Evolutionary conservation across 1,140 invertebrate species (phyloP), one percentile per base, ranked within the genome.

Genomic region (Acromyrmex echinatior): DNA sequence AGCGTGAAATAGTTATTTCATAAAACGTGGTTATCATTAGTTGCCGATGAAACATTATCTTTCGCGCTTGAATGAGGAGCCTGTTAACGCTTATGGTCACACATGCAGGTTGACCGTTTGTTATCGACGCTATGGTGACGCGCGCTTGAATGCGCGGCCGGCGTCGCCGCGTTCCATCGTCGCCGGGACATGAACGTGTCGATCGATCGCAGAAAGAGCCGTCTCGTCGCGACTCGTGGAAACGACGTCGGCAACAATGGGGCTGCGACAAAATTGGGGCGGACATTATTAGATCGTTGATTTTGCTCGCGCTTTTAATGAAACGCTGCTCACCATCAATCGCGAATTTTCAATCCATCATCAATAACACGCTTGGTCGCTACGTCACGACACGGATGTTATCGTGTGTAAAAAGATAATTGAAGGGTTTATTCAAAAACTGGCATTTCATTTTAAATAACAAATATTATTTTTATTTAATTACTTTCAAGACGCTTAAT

Each of bases 171-270:
- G 60, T 60, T 58, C 39, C 80, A 74, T 74, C 68, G 80, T 74
- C 56, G 35, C 58, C 65, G 53, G 70, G 21, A 45, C 39, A 84
- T 49, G 80, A 84, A 31, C 7, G 28, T 39, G 49, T 28, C 80
- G 80, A 84, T 84, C 80, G 80, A 84, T 84, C 80, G 80, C n/a
- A 84, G 70, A 74, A 74, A 74, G 80, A 84, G 80, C 80, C 70
- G 80, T 82, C 80, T 73, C 79, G 80, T 62, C 80, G 70, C 80
- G 39, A 84, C 56, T 84, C 70, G 80, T 58, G 70, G 80, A 76
- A 84, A 84, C 70, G 70, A 63, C 53, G 80, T 39, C 58, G 56
- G 80, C 70, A 63, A 84, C 53, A 84, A 84, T 84, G 25, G 25
- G 25, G 80, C 70, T 10, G 25, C 39, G 45, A 60, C 80, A 45